Evolutionary conservation across 2,797 vertebrate genomes (phyloP).

Genomic region (Anableps anableps): DNA sequence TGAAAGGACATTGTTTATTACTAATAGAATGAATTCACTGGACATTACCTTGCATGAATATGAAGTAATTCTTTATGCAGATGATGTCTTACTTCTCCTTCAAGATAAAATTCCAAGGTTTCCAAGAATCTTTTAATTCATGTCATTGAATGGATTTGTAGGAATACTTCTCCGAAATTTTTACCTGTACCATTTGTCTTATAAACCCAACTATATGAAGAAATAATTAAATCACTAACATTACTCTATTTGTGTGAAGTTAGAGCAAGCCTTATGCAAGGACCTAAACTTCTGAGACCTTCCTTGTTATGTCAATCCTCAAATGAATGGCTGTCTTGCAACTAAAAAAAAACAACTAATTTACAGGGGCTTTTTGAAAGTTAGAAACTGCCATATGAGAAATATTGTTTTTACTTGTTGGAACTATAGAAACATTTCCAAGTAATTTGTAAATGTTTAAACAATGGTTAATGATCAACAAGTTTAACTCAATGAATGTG

Average conservation of each 20-base stretch:
- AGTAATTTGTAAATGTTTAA: not conserved
- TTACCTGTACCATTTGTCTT: not conserved
- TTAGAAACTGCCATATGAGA: not conserved
- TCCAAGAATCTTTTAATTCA: not conserved
- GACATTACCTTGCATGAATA: not conserved
- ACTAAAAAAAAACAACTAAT: not conserved
- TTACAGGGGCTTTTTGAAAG: not conserved
- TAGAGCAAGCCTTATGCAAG: not conserved
- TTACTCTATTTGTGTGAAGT: too few relatives aligned
- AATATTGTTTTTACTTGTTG: not conserved
- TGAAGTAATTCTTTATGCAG: not conserved
- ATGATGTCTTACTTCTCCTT: not conserved
- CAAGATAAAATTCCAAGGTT: not conserved
- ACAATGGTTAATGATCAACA: not conserved
- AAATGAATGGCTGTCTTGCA: not conserved
- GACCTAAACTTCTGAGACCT: not conserved
- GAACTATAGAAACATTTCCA: not conserved
- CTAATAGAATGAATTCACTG: not conserved
- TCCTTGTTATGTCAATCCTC: not conserved
- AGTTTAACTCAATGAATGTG: slow-evolving; percentile 4
- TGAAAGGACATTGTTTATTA: not conserved
- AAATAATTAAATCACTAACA: too few relatives aligned
- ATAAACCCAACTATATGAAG: not conserved
- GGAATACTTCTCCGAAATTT: not conserved
- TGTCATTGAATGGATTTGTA: not conserved